Evolutionary conservation across 2,113 vertebrate species (phyloP), one percentile per base, ranked within the genome.

Genomic region (Beaufortia kweichowensis): DNA sequence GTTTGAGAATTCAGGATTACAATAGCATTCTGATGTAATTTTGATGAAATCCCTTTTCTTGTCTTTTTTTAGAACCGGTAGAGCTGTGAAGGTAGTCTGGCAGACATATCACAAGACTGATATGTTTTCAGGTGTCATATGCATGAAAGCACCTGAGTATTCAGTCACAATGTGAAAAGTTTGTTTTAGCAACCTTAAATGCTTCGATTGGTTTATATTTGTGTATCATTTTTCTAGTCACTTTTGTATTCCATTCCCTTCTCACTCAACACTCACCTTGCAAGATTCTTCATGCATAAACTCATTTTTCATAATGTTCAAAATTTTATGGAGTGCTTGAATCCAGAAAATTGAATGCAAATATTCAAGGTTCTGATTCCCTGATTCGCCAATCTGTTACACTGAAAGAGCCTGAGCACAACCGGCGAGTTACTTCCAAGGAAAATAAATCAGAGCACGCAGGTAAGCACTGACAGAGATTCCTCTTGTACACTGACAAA

Each of bases 281-380:
- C 8, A 23, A n/a, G 39, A 17, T 11, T 61, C 56, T 61, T 48
- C 70, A 61, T 57, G 24, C 57, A 48, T 61, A 73, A 61, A 61
- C 41, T 48, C 10, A 19, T 46, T 61, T 61, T 61, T 56, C 26
- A 48, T 9, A n/a, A 17, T 24, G 5, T 48, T 71, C 1, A 57
- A 56, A 57, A 26, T 39, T 35, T 41, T 43, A 70, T 70, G 33
- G 17, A 26, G 69, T 10, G 35, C 35, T 26, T 5, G 71, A 48
- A 61, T 61, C 39, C 71, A 74, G 17, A 74, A 74, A 74, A 74
- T 74, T 21, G 12, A 61, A 74, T 74, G 71, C 71, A 74, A 74
- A 74, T 74, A 61, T 74, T 61, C 71, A 74, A 61, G 71, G 39
- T 74, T 74, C 71, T 24, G 71, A 74, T 46, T 61, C 56, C 70